Conservation (phyloP, 2,113 vertebrate species). For the Pituophis catenifer region DNA sequence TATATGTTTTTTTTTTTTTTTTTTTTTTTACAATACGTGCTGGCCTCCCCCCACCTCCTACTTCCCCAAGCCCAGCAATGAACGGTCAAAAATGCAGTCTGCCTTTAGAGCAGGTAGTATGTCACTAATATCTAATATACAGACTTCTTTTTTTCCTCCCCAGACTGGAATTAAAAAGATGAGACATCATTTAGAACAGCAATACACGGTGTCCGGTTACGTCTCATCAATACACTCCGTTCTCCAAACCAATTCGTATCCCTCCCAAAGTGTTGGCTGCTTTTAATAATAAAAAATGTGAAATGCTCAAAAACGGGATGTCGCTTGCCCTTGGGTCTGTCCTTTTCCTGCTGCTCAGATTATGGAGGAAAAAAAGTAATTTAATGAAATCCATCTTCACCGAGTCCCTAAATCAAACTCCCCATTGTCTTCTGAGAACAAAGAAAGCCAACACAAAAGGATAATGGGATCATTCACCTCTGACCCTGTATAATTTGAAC, state of each 20-base stretch:
- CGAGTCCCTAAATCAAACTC: neutral
- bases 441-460: neutral
- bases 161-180: neutral
- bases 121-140: neutral
- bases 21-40: neutral
- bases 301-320: neutral
- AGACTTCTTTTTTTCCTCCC: neutral
- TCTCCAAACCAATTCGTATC: neutral
- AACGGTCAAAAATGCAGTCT: neutral
- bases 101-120: neutral
- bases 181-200: neutral
- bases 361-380: neutral
- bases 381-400: neutral
- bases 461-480: neutral
- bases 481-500: neutral
- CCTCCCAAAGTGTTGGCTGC: neutral
- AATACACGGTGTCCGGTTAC: neutral
- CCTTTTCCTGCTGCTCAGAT: neutral
- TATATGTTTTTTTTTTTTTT: neutral
- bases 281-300: neutral
- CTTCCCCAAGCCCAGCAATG: neutral
- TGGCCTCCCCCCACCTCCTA: neutral
- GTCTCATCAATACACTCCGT: neutral
- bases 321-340: neutral
- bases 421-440: neutral